Percentiles rank a stretch among this genome's conserved stretches.
Evolutionary conservation across 2,797 vertebrate species (phyloP).

Genomic region (Hyperoplus lanceolatus): DNA sequence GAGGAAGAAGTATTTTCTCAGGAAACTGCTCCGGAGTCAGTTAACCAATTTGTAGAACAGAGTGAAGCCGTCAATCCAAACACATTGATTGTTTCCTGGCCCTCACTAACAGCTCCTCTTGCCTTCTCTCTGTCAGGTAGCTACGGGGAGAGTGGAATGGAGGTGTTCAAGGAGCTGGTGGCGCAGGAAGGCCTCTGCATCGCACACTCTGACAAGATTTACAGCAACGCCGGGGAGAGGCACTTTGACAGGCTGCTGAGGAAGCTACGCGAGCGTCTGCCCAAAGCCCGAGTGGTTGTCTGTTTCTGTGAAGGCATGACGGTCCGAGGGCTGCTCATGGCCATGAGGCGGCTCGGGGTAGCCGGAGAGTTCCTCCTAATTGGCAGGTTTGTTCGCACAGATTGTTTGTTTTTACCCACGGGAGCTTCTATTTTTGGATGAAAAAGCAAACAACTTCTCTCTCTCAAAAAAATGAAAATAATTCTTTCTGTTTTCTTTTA

Average conservation of each 20-base stretch:
- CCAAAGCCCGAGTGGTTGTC: slow-evolving; percentile 96
- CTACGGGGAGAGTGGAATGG: slow-evolving; percentile 99
- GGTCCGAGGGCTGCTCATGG: slow-evolving; percentile 93
- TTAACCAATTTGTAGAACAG: not conserved
- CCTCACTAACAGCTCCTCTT: slow-evolving; percentile 41
- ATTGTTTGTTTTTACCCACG: slow-evolving; percentile 16
- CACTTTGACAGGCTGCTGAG: slow-evolving; percentile 95
- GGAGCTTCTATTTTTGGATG: slow-evolving; percentile 6
- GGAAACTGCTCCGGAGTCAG: not conserved
- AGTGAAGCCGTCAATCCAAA: slow-evolving; percentile 17
- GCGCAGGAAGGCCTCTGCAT: slow-evolving; percentile 96
- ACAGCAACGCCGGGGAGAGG: slow-evolving; percentile 97
- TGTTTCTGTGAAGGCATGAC: slow-evolving; percentile 99
- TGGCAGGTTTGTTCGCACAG: slow-evolving; percentile 86
- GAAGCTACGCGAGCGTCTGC: slow-evolving; percentile 94
- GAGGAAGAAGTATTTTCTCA: slow-evolving; percentile 12
- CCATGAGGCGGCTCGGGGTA: slow-evolving; percentile 94
- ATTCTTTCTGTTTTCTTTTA: not conserved
- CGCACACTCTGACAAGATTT: slow-evolving; percentile 98
- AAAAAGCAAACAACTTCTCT: slow-evolving; percentile 26
- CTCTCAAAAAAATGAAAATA: not conserved
- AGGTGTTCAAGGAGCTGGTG: slow-evolving; percentile 96
- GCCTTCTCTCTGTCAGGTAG: slow-evolving; percentile 87
- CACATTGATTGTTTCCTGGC: not conserved
- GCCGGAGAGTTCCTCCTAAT: slow-evolving; percentile 94